Base-by-base conservation (phyloP, 1,140 invertebrate species). In the Agraylea sexmaculata region DNA sequence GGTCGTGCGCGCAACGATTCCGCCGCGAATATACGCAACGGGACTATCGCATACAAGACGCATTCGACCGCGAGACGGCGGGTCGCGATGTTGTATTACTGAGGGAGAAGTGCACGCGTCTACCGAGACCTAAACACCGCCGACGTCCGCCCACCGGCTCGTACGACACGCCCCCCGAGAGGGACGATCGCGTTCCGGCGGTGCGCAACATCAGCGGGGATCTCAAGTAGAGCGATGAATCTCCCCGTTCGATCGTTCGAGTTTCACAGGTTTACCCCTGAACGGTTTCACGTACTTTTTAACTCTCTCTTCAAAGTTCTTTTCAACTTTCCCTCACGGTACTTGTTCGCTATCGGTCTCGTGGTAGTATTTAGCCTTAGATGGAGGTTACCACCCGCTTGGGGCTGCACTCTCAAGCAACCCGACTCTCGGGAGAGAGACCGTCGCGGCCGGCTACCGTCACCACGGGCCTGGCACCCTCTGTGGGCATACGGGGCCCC, bases 241-340 rank as follows among this genome's bases (percentile, higher is more conserved):
- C 66, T 69, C 63, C 59, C 57, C 61, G 56, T 64, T 69, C 64
- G 64, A 64, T 60, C 62, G 68, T 69, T 69, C 61, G 64, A 65
- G 66, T 68, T 68, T 66, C 63, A 62, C 62, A 65, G 64, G 75
- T 75, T 80, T 81, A 70, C 75, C 73, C 70, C 70, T 73, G 63
- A 73, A 68, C 73, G 71, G 72, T 82, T 83, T 83, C 79, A 83
- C 76, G 75, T 76, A 77, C 79, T 82, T 62, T 83, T 85, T 62
- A 80, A 83, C 80, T 83, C 81, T 83, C 78, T 84, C 71, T 83
- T 83, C 80, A 84, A 80, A 82, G 78, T 83, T 71, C 78, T 83
- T 84, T 83, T 78, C 80, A 84, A 78, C 78, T 84, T 86, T 85
- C 79, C 82, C 77, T 85, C 79, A 80, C 81, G 76, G 80, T 85